Evolutionary conservation across 92 coral and sea anemone genomes (phyloP), one percentile per base, ranked within the genome.

Genomic region (Zoanthus sansibaricus): DNA sequence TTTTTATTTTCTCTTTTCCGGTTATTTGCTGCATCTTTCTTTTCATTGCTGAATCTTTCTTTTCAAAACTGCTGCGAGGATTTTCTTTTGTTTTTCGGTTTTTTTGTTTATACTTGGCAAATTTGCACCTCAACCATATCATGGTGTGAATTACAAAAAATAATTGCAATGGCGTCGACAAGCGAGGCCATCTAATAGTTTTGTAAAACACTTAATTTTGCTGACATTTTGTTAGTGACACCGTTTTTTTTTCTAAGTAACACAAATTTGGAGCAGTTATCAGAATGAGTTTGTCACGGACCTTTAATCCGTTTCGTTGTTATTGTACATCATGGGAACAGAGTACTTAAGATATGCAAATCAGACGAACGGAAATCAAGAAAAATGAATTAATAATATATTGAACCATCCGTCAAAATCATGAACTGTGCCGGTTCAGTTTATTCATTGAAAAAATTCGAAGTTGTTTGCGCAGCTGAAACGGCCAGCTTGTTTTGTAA

Each of bases 331-430:
- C 55, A 16, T 7, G 69, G 20, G 69, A n/a, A 62, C 69, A 62
- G 6, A 62, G 6, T 21, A 16, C 21, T 16, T 17, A 2, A n/a
- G 10, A 44, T 69, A 78, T 78, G 83, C 42, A 78, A 78, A 78
- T 78, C 16, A 42, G 71, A 12, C 33, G 17, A 18, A 56, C 51
- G 71, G 52, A 56, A 61, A 25, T 78, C 66, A 62, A 31, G 46
- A 44, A 25, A 56, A 78, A 58, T 55, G 69, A 62, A 78, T 78
- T n/a, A 78, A 78, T 78, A 59, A 78, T 78, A 56, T 72, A 64
- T 10, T 33, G 7, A 20, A 77, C 21, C 2, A 15, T 37, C 54
- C 16, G 71, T n/a, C 71, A 78, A 78, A 59, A 30, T 9, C 15
- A 7, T 42, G 48, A 78, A 17, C 71, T 56, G n/a, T 37, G 49